Evolutionary conservation across 2,888 invertebrate genomes (phyloP).

Genomic region (Acanthosepion esculentum): DNA sequence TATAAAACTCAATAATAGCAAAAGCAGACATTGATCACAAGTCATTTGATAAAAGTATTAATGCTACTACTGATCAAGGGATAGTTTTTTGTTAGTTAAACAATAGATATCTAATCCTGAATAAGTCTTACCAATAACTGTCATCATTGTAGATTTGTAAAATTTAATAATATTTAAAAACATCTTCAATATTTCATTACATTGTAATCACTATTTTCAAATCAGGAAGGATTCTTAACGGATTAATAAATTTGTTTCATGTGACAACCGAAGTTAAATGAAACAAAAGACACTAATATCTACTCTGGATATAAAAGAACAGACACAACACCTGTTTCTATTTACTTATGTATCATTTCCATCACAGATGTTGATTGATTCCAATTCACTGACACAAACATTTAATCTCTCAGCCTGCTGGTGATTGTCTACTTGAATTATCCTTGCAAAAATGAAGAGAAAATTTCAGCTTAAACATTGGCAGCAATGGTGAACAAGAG

Average conservation of each 20-base stretch:
- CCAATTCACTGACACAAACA: too few species aligned
- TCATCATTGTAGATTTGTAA: not conserved
- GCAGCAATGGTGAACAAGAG: too few species aligned
- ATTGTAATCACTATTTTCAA: not conserved
- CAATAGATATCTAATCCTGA: not conserved
- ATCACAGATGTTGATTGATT: too few species aligned
- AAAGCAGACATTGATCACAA: too few species aligned
- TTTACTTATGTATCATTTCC: not conserved
- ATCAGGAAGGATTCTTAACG: not conserved
- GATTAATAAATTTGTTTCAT: not conserved
- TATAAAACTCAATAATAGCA: too few species aligned
- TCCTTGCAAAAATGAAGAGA: too few species aligned
- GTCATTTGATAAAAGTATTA: too few species aligned
- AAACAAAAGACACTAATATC: not conserved
- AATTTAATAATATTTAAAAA: not conserved
- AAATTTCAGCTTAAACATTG: too few species aligned
- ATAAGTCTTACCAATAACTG: not conserved
- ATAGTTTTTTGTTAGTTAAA: too few species aligned
- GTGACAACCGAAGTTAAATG: not conserved
- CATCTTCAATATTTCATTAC: not conserved
- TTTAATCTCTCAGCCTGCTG: not conserved
- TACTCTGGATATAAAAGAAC: not conserved
- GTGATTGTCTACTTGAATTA: not conserved
- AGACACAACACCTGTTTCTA: not conserved
- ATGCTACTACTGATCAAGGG: too few species aligned